phyloP scores from a whole-genome alignment of 2,888 invertebrate genomes.

The Mythimna loreyi region DNA sequence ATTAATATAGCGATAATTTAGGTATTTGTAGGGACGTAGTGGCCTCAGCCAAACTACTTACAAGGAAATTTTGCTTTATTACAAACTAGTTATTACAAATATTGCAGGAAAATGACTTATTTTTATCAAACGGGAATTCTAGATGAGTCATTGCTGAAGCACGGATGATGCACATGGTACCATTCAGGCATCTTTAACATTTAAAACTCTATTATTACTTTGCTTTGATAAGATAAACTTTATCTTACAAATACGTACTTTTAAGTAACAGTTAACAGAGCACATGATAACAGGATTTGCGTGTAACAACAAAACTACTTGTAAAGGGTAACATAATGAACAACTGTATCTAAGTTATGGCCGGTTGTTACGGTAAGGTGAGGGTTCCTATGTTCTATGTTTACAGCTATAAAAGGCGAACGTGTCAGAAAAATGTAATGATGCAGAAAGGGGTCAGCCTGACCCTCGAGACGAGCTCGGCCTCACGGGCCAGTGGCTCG shows the following conservation, averaged over 20 bases:
- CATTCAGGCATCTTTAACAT: too few species aligned
- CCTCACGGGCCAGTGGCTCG: constrained; percentile 60
- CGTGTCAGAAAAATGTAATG: constrained; percentile 53
- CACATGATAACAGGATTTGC: background rate
- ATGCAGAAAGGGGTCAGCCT: constrained; percentile 61
- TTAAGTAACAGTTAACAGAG: background rate
- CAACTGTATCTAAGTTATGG: background rate
- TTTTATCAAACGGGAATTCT: constrained; percentile 7
- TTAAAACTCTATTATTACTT: background rate
- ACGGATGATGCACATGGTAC: background rate
- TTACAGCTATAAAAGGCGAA: constrained; percentile 19
- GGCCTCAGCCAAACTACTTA: background rate
- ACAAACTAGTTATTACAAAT: too few species aligned
- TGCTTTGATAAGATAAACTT: constrained; percentile 6
- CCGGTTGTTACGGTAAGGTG: background rate
- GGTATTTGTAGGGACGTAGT: too few species aligned
- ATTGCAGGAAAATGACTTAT: constrained; percentile 15
- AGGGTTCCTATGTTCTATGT: background rate
- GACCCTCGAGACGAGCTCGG: constrained; percentile 41
- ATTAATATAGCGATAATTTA: too few species aligned
- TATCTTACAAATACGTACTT: background rate
- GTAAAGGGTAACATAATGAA: background rate
- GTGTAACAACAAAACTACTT: background rate
- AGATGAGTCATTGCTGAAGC: constrained; percentile 7
- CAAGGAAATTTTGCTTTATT: background rate